Evolutionary conservation across 2,888 invertebrate species (phyloP).

Genomic region (Oxyteleia sp.): DNA sequence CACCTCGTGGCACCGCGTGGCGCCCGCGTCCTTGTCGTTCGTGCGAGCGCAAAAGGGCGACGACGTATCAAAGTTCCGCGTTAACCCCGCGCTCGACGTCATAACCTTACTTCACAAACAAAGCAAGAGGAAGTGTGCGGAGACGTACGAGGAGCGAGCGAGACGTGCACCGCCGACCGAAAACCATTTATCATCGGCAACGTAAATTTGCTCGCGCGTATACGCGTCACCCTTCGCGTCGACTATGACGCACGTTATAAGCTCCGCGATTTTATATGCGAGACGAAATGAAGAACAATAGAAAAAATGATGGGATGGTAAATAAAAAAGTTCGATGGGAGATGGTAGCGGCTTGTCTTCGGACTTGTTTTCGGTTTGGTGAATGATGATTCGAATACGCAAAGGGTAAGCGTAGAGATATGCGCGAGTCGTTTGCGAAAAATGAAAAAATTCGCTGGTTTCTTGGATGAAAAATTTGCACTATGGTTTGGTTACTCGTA

Average conservation of each 20-base stretch:
- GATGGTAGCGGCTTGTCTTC: conserved; percentile 32
- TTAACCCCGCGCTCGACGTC: conserved; percentile 69
- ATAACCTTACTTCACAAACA: conserved; percentile 67
- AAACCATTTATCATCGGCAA: conserved; percentile 86
- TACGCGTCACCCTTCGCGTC: conserved; percentile 56
- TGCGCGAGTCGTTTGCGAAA: no score
- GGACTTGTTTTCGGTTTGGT: conserved; percentile 12
- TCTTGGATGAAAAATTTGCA: no score
- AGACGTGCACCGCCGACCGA: conserved; percentile 74
- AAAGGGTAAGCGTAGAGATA: no score
- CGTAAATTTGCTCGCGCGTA: conserved; percentile 83
- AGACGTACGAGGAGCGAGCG: conserved; percentile 47
- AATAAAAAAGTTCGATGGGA: no score
- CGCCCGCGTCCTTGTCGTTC: conserved; percentile 60
- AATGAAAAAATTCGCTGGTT: no score
- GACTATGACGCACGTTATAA: conserved; percentile 40
- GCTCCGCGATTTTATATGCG: conserved; percentile 56
- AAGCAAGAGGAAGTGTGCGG: conserved; percentile 59
- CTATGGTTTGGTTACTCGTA: no score
- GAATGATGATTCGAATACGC: conserved; percentile 8
- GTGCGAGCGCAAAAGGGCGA: conserved; percentile 64
- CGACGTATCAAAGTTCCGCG: conserved; percentile 61
- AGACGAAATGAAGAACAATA: conserved; percentile 63
- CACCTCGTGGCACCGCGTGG: conserved; percentile 61
- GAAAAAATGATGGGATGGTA: conserved; percentile 58